Conservation (phyloP, 2,888 invertebrate genomes). For the Aphelenchoides bicaudatus region DNA sequence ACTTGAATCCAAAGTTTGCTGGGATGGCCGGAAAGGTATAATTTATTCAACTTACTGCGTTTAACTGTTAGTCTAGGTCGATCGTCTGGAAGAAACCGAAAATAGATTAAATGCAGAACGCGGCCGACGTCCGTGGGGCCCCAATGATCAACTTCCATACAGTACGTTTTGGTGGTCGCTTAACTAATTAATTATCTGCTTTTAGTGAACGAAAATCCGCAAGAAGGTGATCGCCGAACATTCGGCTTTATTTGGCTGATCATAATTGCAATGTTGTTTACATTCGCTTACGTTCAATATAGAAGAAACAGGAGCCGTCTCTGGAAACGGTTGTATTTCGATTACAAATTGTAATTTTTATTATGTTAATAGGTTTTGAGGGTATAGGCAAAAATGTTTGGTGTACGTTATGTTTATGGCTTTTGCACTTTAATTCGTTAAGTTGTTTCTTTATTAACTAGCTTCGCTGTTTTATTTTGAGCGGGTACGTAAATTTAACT, state of each 20-base stretch:
- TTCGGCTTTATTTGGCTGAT: slow-evolving; percentile 38
- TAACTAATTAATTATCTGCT: not conserved
- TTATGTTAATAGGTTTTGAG: not conserved
- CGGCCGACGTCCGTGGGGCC: slow-evolving; percentile 40
- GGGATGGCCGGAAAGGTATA: slow-evolving; percentile 45
- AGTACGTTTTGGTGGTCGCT: slow-evolving; percentile 5
- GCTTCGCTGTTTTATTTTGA: no score
- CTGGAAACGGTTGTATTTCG: slow-evolving; percentile 60
- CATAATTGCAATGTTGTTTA: slow-evolving; percentile 39
- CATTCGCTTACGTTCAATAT: slow-evolving; percentile 54
- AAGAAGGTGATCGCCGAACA: slow-evolving; percentile 24
- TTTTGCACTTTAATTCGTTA: no score
- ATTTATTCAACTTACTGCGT: not conserved
- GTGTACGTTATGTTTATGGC: no score
- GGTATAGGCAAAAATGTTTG: no score
- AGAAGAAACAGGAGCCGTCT: slow-evolving; percentile 54
- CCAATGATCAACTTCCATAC: slow-evolving; percentile 38
- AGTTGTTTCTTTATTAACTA: no score
- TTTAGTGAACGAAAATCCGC: slow-evolving; percentile 2
- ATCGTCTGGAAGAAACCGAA: slow-evolving; percentile 52
- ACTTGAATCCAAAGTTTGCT: slow-evolving; percentile 56
- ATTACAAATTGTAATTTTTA: slow-evolving; percentile 58
- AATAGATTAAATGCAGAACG: slow-evolving; percentile 30
- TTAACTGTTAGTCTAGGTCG: slow-evolving; percentile 37
- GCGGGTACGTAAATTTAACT: no score